Conservation (phyloP, 2,888 invertebrate genomes). For the Fragum whitleyi region DNA sequence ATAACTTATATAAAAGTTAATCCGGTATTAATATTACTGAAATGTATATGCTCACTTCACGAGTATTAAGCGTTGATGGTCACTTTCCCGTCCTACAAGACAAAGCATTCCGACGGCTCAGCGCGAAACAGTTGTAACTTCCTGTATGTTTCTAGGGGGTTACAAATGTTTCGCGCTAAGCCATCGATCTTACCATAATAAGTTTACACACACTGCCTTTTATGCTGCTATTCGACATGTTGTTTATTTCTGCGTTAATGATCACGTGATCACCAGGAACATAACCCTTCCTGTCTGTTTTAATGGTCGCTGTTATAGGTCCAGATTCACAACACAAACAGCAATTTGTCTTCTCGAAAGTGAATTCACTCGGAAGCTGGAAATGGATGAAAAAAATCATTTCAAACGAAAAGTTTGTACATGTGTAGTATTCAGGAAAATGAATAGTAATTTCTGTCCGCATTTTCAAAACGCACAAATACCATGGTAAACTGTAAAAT, state of each 20-base stretch:
- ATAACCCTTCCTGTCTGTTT: background rate
- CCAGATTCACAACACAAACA: constrained; percentile 2
- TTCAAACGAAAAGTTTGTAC: no score
- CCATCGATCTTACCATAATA: background rate
- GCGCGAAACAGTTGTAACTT: no score
- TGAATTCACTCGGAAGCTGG: background rate
- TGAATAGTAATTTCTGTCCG: background rate
- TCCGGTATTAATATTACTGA: no score
- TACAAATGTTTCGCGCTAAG: no score
- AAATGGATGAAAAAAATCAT: background rate
- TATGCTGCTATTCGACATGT: background rate
- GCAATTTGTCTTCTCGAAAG: background rate
- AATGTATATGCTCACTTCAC: no score
- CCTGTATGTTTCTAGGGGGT: no score
- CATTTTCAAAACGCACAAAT: background rate
- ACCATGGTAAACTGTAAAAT: no score
- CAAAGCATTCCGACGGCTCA: no score
- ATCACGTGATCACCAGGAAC: background rate
- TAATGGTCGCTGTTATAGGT: background rate
- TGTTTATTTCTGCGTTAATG: background rate
- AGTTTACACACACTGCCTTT: background rate
- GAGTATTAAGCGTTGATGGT: no score
- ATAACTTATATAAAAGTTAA: no score
- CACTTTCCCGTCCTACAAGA: no score
- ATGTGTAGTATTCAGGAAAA: no score